Evolutionary conservation across 2,797 vertebrate genomes (phyloP).

Genomic region (Phalanger gymnotis): DNA sequence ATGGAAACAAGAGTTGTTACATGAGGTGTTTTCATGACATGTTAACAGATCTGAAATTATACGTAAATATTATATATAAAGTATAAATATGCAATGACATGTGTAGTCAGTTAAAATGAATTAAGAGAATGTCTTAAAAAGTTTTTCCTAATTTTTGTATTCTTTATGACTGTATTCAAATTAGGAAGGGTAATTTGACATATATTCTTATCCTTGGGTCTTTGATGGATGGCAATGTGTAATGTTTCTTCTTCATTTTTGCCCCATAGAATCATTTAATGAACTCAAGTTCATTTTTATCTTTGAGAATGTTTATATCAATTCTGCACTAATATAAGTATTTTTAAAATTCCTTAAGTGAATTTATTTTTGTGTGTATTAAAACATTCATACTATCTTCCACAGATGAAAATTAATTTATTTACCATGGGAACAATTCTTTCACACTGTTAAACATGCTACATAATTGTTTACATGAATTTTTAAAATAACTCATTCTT

Average conservation of each 20-base stretch:
- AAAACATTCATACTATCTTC: constrained; percentile 63
- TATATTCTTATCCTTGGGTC: constrained; percentile 49
- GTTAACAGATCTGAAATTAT: constrained; percentile 52
- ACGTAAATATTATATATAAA: constrained; percentile 63
- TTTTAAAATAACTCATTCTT: constrained; percentile 67
- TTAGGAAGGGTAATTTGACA: constrained; percentile 42
- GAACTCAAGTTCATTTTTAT: constrained; percentile 65
- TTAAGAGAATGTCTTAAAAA: constrained; percentile 54
- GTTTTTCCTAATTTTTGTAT: constrained; percentile 56
- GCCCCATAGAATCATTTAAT: constrained; percentile 21
- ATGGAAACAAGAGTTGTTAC: constrained; percentile 17
- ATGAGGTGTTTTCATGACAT: constrained; percentile 32
- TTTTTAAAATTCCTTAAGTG: constrained; percentile 60
- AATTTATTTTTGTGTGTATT: constrained; percentile 61
- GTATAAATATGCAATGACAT: neutral
- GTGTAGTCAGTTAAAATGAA: constrained; percentile 62
- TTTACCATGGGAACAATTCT: constrained; percentile 50
- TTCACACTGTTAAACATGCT: constrained; percentile 68
- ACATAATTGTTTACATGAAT: constrained; percentile 58
- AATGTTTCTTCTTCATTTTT: constrained; percentile 56
- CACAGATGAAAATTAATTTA: constrained; percentile 60
- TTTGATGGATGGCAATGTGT: neutral
- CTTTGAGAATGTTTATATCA: constrained; percentile 58
- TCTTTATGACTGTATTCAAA: constrained; percentile 58
- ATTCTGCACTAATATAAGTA: constrained; percentile 45